These are phyloP conservation scores for Cyrtodaria siliqua DNA, from an alignment of 2,888 invertebrate species.

Conservation along the genomic window DNA sequence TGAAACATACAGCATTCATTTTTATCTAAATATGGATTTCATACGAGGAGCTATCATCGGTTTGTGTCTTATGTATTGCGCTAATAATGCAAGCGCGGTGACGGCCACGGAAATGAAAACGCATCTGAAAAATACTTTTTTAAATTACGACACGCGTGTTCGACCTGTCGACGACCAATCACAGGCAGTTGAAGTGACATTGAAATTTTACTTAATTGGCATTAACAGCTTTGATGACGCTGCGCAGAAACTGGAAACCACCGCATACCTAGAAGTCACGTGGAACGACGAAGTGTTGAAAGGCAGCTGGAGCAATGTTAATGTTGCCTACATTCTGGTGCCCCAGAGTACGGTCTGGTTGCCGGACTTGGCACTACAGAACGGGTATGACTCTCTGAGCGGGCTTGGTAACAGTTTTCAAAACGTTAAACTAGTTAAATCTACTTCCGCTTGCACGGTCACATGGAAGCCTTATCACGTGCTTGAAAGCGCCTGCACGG, in stretches of 20 bases:
- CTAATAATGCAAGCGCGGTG: too few species aligned
- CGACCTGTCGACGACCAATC: conserved; percentile 53
- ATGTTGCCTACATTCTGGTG: conserved; percentile 37
- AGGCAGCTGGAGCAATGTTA: conserved; percentile 25
- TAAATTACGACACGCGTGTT: too few species aligned
- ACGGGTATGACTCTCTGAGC: conserved; percentile 57
- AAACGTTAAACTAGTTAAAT: conserved; percentile 30
- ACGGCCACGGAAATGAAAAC: too few species aligned
- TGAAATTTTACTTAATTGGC: conserved; percentile 49
- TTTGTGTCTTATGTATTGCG: too few species aligned
- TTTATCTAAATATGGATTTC: too few species aligned
- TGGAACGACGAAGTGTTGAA: conserved; percentile 51
- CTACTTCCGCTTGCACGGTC: conserved; percentile 14
- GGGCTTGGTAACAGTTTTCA: conserved; percentile 61
- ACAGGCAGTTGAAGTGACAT: conserved; percentile 36
- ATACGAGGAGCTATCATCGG: too few species aligned
- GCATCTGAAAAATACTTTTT: too few species aligned
- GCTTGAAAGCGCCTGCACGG: conserved; percentile 62
- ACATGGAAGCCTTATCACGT: conserved; percentile 65
- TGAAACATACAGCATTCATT: too few species aligned
- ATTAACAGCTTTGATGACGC: conserved; percentile 50
- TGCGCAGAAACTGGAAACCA: conserved; percentile 51
- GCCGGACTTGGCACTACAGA: conserved; percentile 62
- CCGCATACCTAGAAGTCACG: conserved; percentile 44
- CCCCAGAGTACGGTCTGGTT: conserved; percentile 54